phyloP scores from a whole-genome alignment of 2,888 invertebrate species.

The Drosophila anomelani region DNA sequence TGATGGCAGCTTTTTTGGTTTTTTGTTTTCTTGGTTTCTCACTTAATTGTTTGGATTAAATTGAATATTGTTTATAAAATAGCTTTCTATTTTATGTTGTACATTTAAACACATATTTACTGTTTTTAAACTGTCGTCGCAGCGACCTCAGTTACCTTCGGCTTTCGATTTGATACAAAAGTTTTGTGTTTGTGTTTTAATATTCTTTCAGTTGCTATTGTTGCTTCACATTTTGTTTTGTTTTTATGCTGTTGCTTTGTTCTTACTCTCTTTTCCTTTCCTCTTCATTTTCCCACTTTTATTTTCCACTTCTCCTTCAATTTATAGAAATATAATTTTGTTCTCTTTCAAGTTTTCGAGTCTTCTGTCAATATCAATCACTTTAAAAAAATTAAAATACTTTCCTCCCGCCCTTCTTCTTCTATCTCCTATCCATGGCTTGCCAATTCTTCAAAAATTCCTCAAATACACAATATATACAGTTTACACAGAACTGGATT shows the following conservation, averaged over 20 bases:
- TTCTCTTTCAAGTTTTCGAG: slow-evolving; percentile 46
- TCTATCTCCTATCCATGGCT: slow-evolving; percentile 18
- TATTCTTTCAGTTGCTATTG: slow-evolving; percentile 61
- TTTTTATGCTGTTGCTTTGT: slow-evolving; percentile 47
- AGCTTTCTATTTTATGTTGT: slow-evolving; percentile 50
- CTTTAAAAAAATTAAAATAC: slow-evolving; percentile 67
- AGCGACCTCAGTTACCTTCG: slow-evolving; percentile 29
- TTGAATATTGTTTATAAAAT: slow-evolving; percentile 57
- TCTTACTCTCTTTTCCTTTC: slow-evolving; percentile 31
- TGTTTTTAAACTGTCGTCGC: slow-evolving; percentile 33
- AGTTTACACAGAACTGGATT: slow-evolving; percentile 29
- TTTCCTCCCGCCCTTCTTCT: slow-evolving; percentile 30
- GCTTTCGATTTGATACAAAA: slow-evolving; percentile 60
- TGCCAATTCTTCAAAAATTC: slow-evolving; percentile 60
- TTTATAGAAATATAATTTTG: slow-evolving; percentile 75
- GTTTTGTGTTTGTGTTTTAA: slow-evolving; percentile 20
- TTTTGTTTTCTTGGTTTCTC: slow-evolving; percentile 17
- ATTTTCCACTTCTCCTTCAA: slow-evolving; percentile 6
- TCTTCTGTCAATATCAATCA: slow-evolving; percentile 38
- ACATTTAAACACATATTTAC: slow-evolving; percentile 58
- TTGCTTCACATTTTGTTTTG: slow-evolving; percentile 60
- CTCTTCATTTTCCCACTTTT: neutral
- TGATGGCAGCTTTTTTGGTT: slow-evolving; percentile 59
- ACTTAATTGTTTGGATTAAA: slow-evolving; percentile 40
- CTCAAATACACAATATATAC: slow-evolving; percentile 69